These are phyloP conservation scores for Drosophila melanica DNA, from an alignment of 1,140 invertebrate genomes.

Conservation along the genomic window DNA sequence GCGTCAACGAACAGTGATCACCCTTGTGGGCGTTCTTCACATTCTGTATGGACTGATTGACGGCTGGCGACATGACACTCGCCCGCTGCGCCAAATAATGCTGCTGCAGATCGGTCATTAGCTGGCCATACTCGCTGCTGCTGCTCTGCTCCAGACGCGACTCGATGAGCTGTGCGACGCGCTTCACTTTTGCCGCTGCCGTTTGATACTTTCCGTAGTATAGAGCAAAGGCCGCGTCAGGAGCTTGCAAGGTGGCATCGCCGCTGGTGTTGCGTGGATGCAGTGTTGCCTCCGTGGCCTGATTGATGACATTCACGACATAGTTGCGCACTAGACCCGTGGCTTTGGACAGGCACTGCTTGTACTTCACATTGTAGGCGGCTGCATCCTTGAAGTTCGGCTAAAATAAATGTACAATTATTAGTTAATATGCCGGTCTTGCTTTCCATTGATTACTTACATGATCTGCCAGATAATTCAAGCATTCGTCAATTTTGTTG, in stretches of 20 bases:
- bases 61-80: constrained; percentile 86
- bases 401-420: constrained; percentile 75
- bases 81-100: constrained; percentile 92
- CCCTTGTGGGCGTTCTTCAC: constrained; percentile 88
- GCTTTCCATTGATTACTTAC: constrained; percentile 85
- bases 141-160: constrained; percentile 87
- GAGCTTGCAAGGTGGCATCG: constrained; percentile 60
- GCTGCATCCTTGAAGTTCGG: constrained; percentile 90
- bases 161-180: constrained; percentile 93
- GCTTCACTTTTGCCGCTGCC: constrained; percentile 91
- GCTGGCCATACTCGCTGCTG: constrained; percentile 90
- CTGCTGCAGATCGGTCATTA: constrained; percentile 93
- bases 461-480: constrained; percentile 93
- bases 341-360: constrained; percentile 91
- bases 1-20: constrained; percentile 94
- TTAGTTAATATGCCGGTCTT: background rate
- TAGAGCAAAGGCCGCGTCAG: constrained; percentile 93
- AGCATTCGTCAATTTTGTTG: constrained; percentile 93
- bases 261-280: constrained; percentile 75
- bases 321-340: constrained; percentile 91
- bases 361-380: constrained; percentile 89
- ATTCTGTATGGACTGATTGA: constrained; percentile 90
- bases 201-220: constrained; percentile 98
- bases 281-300: constrained; percentile 90
- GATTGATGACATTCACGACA: constrained; percentile 89